Conservation (phyloP, 2,797 vertebrate species). For the Chiloscyllium punctatum region DNA sequence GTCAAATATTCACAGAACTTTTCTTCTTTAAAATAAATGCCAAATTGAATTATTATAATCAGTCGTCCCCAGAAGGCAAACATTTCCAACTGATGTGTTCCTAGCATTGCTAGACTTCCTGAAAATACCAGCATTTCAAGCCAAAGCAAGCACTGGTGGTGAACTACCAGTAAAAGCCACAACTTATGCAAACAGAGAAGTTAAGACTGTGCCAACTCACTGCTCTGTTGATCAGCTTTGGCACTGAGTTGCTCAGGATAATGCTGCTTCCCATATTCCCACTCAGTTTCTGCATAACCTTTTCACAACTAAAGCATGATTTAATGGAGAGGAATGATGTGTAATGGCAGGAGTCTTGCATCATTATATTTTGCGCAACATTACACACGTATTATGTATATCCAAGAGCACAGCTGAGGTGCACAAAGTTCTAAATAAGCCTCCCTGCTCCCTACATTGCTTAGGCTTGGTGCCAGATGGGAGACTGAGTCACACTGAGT, state of each 20-base stretch:
- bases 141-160: neutral
- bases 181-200: neutral
- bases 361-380: neutral
- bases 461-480: neutral
- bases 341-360: neutral
- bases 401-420: neutral
- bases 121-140: neutral
- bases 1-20: neutral
- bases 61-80: neutral
- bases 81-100: neutral
- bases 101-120: neutral
- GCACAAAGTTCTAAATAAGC: neutral
- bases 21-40: neutral
- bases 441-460: neutral
- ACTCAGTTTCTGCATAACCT: neutral
- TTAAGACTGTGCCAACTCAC: neutral
- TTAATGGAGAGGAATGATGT: neutral
- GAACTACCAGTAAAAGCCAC: neutral
- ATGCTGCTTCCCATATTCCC: neutral
- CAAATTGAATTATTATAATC: neutral
- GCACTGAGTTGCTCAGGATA: neutral
- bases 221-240: neutral
- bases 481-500: neutral
- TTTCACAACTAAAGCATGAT: neutral
- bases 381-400: neutral